Base-by-base conservation (phyloP, 2,888 invertebrate species). In the Podabrus alpinus region DNA sequence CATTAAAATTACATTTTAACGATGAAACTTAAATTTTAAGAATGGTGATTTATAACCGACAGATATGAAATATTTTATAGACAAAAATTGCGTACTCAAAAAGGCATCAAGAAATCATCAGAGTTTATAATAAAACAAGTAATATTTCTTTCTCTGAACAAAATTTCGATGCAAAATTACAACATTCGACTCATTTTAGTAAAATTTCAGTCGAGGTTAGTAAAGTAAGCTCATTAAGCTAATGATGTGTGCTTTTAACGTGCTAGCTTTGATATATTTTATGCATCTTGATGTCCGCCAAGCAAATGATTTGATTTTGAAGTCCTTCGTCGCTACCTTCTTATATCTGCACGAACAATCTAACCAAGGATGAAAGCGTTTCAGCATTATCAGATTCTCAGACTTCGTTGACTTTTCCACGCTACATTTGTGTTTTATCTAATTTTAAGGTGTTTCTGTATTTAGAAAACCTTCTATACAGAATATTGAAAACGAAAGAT, bases 31-130 rank as follows among this genome's bases (percentile, higher is more conserved):
- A 72, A 74, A 75, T 74, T 74, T 71, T 76, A 75, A 76, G 72
- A 79, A 78, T 79, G 71, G 78, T 80, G 80, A 80, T 80, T 80
- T 76, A 79, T 78, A 78, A 76, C 78, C 75, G 77, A 19, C 76
- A 70, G 77, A 78, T 79, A 80, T 72, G 68, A 77, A 72, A 74
- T 69, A 68, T 76, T 76, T 73, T 68, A 76, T 74, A 81, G 80
- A 77, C 79, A 80, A 79, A 83, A 83, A 79, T 80, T 79, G 78
- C 79, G 81, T 80, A 82, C 82, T 84, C 84, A 85, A 84, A 85
- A 85, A 84, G 83, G 80, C 85, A 85, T 85, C 84, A 86, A 84
- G 84, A 84, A 85, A 85, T 85, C 85, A 85, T 86, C 85, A 86
- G 84, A 79, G 79, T 80, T 78, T 82, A 81, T 45, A 81, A 82